Percentiles rank a stretch among this genome's conserved stretches.
Conservation (phyloP, 2,888 invertebrate genomes). For the Parnassius glacialis region DNA sequence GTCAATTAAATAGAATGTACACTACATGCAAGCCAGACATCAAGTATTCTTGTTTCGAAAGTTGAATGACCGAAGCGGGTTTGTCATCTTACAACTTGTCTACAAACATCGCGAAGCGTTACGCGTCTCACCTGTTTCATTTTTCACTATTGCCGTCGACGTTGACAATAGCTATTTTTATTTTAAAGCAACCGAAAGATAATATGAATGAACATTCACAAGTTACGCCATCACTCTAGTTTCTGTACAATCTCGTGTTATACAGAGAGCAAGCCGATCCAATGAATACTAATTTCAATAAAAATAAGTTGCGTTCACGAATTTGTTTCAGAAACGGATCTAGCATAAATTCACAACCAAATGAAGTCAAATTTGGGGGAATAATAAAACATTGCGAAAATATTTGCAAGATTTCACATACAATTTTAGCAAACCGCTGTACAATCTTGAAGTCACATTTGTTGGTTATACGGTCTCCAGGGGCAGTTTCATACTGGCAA, state of each 20-base stretch:
- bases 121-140: slow-evolving; percentile 66
- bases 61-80: slow-evolving; percentile 43
- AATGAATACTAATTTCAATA: no score
- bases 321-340: no score
- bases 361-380: no score
- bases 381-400: no score
- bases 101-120: slow-evolving; percentile 45
- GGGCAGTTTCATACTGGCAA: no score
- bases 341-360: no score
- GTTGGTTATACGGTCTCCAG: no score
- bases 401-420: no score
- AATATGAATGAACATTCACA: slow-evolving; percentile 65
- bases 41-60: slow-evolving; percentile 28
- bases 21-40: slow-evolving; percentile 16
- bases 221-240: slow-evolving; percentile 14
- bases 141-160: slow-evolving; percentile 62
- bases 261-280: no score
- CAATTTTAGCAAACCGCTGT: no score
- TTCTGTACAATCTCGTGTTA: background rate
- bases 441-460: no score
- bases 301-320: no score
- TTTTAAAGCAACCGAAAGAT: slow-evolving; percentile 42
- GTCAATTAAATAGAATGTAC: slow-evolving; percentile 21
- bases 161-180: slow-evolving; percentile 59
- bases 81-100: slow-evolving; percentile 62